phyloP scores from a whole-genome alignment of 2,797 vertebrate genomes.

The Dallia pectoralis region DNA sequence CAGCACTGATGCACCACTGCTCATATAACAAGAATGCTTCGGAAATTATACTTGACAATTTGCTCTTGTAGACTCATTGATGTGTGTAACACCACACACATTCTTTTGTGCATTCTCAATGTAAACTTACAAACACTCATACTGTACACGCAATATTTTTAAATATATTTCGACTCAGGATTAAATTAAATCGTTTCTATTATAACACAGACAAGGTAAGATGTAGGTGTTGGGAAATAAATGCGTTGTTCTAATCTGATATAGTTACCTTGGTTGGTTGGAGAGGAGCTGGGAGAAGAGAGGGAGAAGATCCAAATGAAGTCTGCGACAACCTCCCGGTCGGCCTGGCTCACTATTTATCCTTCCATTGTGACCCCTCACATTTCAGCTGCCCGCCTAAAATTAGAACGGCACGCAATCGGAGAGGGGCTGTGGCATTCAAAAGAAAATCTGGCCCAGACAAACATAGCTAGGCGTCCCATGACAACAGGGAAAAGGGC shows the following conservation, averaged over 20 bases:
- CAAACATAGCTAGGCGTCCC: conserved; percentile 29
- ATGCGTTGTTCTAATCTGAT: not conserved
- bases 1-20: not conserved
- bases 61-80: not conserved
- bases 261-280: conserved; percentile 45
- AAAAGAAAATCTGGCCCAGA: conserved; percentile 51
- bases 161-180: not conserved
- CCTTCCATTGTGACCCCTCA: conserved; percentile 78
- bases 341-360: conserved; percentile 71
- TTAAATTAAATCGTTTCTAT: not conserved
- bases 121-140: not conserved
- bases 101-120: not conserved
- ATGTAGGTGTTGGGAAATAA: not conserved
- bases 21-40: not conserved
- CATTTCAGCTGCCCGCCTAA: conserved; percentile 76
- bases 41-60: not conserved
- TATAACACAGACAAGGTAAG: not conserved
- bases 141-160: not conserved
- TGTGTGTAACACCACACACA: not conserved
- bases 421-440: conserved; percentile 74
- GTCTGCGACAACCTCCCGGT: conserved; percentile 58
- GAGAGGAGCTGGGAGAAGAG: conserved; percentile 62
- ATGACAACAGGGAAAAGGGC: conserved; percentile 56
- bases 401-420: conserved; percentile 73
- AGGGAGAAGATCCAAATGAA: conserved; percentile 58